Percentiles rank a stretch among this genome's conserved stretches.
Conservation (phyloP, 2,797 vertebrate genomes). For the Syngnathus acus region DNA sequence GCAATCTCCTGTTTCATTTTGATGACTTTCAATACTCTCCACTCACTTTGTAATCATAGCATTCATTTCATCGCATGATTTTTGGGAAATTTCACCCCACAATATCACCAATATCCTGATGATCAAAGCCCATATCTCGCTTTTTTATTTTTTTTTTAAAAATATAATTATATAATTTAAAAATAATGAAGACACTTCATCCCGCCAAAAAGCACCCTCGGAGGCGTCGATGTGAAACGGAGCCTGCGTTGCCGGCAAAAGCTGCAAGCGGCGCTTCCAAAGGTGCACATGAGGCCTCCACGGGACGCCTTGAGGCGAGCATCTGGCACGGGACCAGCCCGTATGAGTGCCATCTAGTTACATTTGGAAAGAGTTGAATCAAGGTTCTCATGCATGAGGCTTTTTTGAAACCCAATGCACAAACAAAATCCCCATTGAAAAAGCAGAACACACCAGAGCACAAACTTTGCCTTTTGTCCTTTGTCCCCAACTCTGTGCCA, state of each 20-base stretch:
- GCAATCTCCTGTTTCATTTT: too few relatives aligned
- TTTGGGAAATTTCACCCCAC: too few relatives aligned
- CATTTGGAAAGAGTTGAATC: not conserved
- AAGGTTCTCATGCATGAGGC: not conserved
- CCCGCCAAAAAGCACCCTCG: not conserved
- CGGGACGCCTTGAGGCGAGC: not conserved
- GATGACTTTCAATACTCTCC: too few relatives aligned
- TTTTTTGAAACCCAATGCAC: not conserved
- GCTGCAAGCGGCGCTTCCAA: not conserved
- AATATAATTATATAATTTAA: too few relatives aligned
- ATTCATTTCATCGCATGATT: too few relatives aligned
- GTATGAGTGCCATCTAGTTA: not conserved
- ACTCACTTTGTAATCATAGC: too few relatives aligned
- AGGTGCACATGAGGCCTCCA: constrained; percentile 11
- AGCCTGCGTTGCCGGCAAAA: constrained; percentile 3
- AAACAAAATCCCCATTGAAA: too few relatives aligned
- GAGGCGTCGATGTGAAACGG: constrained; percentile 10
- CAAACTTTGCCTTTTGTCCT: not conserved
- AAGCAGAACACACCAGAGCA: not conserved
- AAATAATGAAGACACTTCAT: constrained; percentile 10
- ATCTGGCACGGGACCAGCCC: not conserved
- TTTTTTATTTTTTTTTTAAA: constrained; percentile 1
- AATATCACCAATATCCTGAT: constrained; percentile 27
- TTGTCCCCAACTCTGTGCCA: not conserved
- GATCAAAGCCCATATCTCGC: constrained; percentile 29